A percentile compares a stretch with the other conserved stretches of the same genome.
Conservation (phyloP, 2,113 vertebrate genomes). For the Ascaphus truei region DNA sequence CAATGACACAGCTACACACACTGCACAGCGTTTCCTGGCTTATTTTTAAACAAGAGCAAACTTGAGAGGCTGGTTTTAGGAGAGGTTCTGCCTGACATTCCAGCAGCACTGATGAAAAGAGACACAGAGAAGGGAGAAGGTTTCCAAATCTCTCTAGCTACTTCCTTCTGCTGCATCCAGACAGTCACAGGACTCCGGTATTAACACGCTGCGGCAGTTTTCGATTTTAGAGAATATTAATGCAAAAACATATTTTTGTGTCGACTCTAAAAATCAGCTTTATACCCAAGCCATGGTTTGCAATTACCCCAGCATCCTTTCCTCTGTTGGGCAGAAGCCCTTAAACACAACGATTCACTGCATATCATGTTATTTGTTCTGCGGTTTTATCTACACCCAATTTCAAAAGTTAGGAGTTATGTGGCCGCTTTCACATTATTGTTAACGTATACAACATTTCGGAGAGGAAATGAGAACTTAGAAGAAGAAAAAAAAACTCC, state of each 20-base stretch:
- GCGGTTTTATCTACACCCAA: background rate
- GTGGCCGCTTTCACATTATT: no score
- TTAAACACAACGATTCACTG: slow-evolving; percentile 11
- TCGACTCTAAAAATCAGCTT: slow-evolving; percentile 10
- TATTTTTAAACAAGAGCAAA: slow-evolving; percentile 36
- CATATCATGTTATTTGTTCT: slow-evolving; percentile 18
- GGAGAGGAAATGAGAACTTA: no score
- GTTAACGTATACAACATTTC: no score
- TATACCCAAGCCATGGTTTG: slow-evolving; percentile 10
- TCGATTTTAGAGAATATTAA: background rate
- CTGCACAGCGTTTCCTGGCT: slow-evolving; percentile 31
- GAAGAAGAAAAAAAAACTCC: no score
- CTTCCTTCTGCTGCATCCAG: no score
- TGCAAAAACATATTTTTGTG: slow-evolving; percentile 32
- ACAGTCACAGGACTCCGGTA: slow-evolving; percentile 28
- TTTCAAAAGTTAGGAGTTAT: no score
- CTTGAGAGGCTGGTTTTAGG: background rate
- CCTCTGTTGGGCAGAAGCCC: slow-evolving; percentile 15
- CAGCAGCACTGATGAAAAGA: slow-evolving; percentile 20
- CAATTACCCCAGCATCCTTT: slow-evolving; percentile 20
- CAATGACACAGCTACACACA: slow-evolving; percentile 35
- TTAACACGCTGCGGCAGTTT: slow-evolving; percentile 23
- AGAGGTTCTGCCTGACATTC: slow-evolving; percentile 18
- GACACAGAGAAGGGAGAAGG: slow-evolving; percentile 1
- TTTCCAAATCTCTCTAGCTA: background rate